Base-by-base conservation (phyloP, 2,888 invertebrate species). In the Electrophaes corylata region DNA sequence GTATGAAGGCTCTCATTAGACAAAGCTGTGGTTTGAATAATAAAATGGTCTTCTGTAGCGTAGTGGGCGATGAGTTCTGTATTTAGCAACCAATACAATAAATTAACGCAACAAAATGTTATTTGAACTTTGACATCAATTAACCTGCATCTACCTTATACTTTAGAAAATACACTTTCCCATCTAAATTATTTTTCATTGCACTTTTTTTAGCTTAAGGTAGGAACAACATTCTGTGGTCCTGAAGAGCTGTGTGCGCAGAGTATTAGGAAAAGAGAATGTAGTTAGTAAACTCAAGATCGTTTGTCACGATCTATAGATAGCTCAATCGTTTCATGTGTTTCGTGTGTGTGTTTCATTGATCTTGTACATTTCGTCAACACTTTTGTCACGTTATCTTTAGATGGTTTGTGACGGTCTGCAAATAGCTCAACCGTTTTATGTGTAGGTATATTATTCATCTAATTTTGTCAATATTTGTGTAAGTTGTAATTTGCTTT, bases 71-170 rank as follows among this genome's bases (percentile, higher is more conserved):
- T 37, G 16, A 35, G 14, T 14, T 16, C 8, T 4, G 44, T 35
- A 47, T 23, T 33, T 41, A 23, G 46, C 29, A 19, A 31, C 23
- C 33, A 39, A 43, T 14, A 35, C 54, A 50, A 58, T 63, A 62
- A 52, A 59, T 64, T 57, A 48, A 10, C 53, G 33, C 33, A 57
- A 52, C 48, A 67, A 72, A 57, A 71, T 77, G 79, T 78, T 73
- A 65, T 67, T 67, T 72, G 83, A 66, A 76, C 84, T 76, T 58
- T 78, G 78, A 75, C 82, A 72, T 73, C 79, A 81, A 84, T 86
- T 81, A 81, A 75, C 75, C 52, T 43, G 19, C 11, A 52, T 40
- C 65, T 68, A 73, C 72, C 62, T 60, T 11, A 64, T 51, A 65
- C 65, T 49, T 40, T 61, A 49, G 58, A 66, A 50, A 33, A 31